Evolutionary conservation across 2,797 vertebrate species (phyloP).

Genomic region (Pyrocephalus nanus): DNA sequence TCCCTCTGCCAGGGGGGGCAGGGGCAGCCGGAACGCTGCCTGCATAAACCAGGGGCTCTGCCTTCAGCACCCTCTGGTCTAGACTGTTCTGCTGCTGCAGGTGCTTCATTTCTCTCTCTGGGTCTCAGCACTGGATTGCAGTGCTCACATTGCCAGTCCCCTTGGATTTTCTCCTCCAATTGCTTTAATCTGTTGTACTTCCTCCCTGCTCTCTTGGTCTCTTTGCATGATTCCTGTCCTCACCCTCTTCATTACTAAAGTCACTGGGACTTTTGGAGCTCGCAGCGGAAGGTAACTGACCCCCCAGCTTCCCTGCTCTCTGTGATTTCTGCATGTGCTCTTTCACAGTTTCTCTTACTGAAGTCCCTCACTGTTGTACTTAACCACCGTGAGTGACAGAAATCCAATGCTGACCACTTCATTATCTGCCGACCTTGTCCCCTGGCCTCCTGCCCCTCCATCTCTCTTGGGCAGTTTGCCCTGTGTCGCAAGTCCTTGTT

Average conservation of each 20-base stretch:
- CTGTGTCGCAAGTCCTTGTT: constrained; percentile 81
- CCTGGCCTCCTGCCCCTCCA: constrained; percentile 78
- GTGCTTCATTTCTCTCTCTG: neutral
- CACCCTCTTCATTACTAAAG: constrained; percentile 3
- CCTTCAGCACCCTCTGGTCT: neutral
- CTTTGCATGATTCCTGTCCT: constrained; percentile 12
- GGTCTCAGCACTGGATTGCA: neutral
- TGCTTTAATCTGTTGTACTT: neutral
- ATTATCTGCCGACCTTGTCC: constrained; percentile 86
- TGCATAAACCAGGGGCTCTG: neutral
- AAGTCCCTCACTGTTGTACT: constrained; percentile 64
- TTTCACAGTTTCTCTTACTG: constrained; percentile 47
- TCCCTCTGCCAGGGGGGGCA: neutral
- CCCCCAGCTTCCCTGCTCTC: neutral
- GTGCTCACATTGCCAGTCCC: neutral
- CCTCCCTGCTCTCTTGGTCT: neutral
- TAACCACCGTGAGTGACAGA: constrained; percentile 88
- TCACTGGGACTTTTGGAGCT: neutral
- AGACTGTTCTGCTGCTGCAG: neutral
- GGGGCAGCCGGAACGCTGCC: rapidly evolving
- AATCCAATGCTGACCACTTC: constrained; percentile 96
- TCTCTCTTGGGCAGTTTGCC: constrained; percentile 84
- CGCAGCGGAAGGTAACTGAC: neutral
- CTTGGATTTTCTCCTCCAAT: neutral
- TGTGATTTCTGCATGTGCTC: constrained; percentile 18